Base-by-base conservation (phyloP, 2,888 invertebrate species). In the Augiades crinisus region DNA sequence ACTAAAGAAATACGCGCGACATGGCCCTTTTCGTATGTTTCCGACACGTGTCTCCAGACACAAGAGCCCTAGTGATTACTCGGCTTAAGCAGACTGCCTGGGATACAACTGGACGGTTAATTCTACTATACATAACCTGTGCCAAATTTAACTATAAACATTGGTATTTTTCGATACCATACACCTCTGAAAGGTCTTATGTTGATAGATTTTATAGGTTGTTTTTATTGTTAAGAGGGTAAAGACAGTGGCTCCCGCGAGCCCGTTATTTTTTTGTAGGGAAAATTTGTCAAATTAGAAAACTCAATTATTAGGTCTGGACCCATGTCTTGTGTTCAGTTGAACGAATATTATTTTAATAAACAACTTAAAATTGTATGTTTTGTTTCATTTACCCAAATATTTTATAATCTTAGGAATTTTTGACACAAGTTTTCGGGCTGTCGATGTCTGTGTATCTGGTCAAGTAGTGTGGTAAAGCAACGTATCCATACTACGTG, bases 291-390 rank as follows among this genome's bases (percentile, higher is more conserved):
- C 83, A 86, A 85, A 81, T 82, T 87, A 85, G 82, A 70, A 72
- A 83, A 85, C 83, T 84, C 84, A 84, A 75, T 81, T 81, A 75
- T 81, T 86, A 86, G 84, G 82, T 84, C 87, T 81, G 87, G 75
- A 78, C 82, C 83, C 78, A 69, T 82, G 70, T 82, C 84, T 85
- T 88, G 87, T 88, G 88, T 88, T 89, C 89, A 86, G 81, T 82
- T 84, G 86, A 83, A 88, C 87, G 83, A 88, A 86, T 89, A 88
- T 88, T 87, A 88, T 88, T 88, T 88, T 88, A 89, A 88, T 89
- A 89, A 89, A 89, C 88, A 87, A 85, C 81, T 79, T 84, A 71
- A 84, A 87, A 83, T 76, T 78, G 75, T 83, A 79, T 59, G 54
- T 55, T 41, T 50, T 57, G 63, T 81, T 79, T 84, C 63, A 76